These are phyloP conservation scores for Oncorhynchus masou DNA, from an alignment of 2,113 vertebrate genomes.

Conservation along the genomic window DNA sequence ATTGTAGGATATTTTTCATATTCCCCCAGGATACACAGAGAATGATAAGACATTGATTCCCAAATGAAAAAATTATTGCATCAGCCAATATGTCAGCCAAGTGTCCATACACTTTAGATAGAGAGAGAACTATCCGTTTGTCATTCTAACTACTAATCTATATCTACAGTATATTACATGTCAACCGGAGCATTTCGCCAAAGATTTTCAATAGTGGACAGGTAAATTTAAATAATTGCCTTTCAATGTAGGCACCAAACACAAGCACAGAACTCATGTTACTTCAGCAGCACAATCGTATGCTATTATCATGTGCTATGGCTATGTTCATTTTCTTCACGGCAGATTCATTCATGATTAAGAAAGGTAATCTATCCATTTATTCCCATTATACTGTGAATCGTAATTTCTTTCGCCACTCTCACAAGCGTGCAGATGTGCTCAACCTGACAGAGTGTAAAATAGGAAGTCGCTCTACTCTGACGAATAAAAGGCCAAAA, in stretches of 20 bases:
- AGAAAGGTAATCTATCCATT: conserved; percentile 29
- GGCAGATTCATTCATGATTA: conserved; percentile 71
- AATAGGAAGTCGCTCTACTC: conserved; percentile 66
- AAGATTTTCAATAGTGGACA: neutral
- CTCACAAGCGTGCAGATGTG: conserved; percentile 61
- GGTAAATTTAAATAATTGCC: neutral
- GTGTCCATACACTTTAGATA: neutral
- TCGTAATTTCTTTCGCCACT: conserved; percentile 61
- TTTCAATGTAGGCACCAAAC: neutral
- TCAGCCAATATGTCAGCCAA: neutral
- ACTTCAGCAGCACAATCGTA: neutral
- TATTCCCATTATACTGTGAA: conserved; percentile 67
- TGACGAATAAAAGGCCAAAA: conserved; percentile 63
- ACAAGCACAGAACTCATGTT: neutral
- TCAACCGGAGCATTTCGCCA: neutral
- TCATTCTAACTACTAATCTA: neutral
- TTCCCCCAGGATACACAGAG: neutral
- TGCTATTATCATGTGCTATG: neutral
- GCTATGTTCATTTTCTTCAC: conserved; percentile 23
- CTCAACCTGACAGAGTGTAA: conserved; percentile 67
- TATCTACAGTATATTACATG: neutral
- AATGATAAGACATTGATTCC: neutral
- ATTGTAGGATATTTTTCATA: neutral
- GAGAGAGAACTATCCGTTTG: neutral
- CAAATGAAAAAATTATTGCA: neutral